These are phyloP conservation scores for Trypoxylus dichotomus DNA, from an alignment of 1,140 invertebrate genomes.

Conservation along the genomic window DNA sequence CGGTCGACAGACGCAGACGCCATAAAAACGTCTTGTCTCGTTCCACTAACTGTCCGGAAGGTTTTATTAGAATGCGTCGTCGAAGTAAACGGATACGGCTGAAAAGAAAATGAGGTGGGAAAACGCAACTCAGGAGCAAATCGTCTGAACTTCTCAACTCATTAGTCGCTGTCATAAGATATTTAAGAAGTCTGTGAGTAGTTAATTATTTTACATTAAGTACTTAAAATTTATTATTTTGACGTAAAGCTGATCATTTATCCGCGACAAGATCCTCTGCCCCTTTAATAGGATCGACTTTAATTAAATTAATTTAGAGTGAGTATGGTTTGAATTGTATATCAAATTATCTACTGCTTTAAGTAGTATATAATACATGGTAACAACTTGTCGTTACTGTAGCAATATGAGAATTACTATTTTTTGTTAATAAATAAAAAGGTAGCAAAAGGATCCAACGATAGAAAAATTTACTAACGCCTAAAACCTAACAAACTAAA, in stretches of 20 bases:
- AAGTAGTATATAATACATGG: too few species aligned
- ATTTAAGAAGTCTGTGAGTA: neutral
- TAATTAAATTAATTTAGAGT: too few species aligned
- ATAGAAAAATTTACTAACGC: too few species aligned
- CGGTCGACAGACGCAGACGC: neutral
- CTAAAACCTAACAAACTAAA: too few species aligned
- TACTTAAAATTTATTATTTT: neutral
- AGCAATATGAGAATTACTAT: too few species aligned
- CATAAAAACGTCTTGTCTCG: neutral
- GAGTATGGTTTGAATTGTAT: too few species aligned
- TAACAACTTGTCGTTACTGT: too few species aligned
- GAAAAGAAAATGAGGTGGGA: constrained; percentile 2
- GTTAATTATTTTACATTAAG: neutral
- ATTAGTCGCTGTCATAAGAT: constrained; percentile 1
- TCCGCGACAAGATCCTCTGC: too few species aligned
- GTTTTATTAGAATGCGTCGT: neutral
- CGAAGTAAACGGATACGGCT: neutral
- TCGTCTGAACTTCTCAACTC: neutral
- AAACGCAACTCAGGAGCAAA: neutral
- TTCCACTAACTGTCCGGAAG: neutral
- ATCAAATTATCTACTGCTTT: too few species aligned
- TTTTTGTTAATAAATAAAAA: too few species aligned
- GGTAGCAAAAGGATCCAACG: too few species aligned
- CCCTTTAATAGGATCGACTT: too few species aligned
- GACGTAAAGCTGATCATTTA: neutral